Base-by-base conservation (phyloP, 2,888 invertebrate genomes). In the Zootermopsis nevadensis region DNA sequence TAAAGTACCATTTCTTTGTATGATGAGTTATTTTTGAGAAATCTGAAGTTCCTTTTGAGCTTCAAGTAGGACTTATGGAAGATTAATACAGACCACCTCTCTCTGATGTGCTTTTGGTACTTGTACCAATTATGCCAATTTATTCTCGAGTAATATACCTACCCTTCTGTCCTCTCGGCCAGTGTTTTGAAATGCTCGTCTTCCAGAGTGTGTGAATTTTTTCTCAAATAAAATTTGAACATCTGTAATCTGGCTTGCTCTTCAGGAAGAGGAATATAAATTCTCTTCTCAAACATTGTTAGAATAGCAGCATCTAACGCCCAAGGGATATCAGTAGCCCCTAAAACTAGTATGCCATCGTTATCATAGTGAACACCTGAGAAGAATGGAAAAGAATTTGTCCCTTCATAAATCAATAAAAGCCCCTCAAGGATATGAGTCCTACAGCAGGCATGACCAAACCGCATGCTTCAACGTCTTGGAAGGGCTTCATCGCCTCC, bases 261-360 rank as follows among this genome's bases (percentile, higher is more conserved):
- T 87, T 99, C 99, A 1, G 99, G 99, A 83, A 99, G 91, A 30
- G 99, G 96, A 88, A 99, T 99, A 90, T 99, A 99, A 88, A 99
- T 99, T 89, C 99, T 94, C 89, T 99, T 99, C 90, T 99, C 99
- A 91, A 99, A 99, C 90, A 99, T 93, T 91, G 99, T 94, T 85
- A 99, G 91, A 87, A 99, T 99, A 86, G 99, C 99, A 2, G 99
- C 94, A 90, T 99, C 99, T 82, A 99, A 92, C 1, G 97, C 97
- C 99, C 99, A 97, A 2, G 97, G 97, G 87, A 99, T 99, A 91
- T 99, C 99, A 19, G 99, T 99, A 69, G 99, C 99, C 24, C 99
- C 99, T 86, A 99, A 91, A 0, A 95, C 95, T 72, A 98, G 92
- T 86, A 99, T 97, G 38, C 98, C 98, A 88, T 99, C 98, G 88